Conservation (phyloP, 2,797 vertebrate genomes). For the Sebastes taczanowskii region DNA sequence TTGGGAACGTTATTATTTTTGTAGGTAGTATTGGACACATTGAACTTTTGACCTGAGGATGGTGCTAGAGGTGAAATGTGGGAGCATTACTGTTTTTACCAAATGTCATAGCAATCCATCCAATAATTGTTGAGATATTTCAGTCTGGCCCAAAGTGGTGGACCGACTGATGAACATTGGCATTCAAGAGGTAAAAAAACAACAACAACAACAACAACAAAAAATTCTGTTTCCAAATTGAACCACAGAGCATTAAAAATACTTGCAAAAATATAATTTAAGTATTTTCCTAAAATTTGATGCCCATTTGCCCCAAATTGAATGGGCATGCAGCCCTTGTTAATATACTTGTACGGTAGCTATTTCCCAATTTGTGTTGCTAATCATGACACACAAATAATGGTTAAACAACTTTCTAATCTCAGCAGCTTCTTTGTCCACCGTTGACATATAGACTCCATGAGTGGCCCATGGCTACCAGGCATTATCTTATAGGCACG, state of each 20-base stretch:
- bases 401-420: background rate
- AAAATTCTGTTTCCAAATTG: background rate
- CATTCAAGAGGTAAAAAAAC: background rate
- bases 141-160: too few relatives aligned
- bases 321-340: background rate
- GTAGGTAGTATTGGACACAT: background rate
- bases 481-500: background rate
- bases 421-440: background rate
- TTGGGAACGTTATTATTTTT: background rate
- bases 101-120: too few relatives aligned
- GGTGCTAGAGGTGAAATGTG: background rate
- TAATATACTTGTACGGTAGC: background rate
- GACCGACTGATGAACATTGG: too few relatives aligned
- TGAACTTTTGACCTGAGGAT: background rate
- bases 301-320: too few relatives aligned
- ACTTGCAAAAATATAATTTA: background rate
- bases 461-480: background rate
- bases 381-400: background rate
- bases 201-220: too few relatives aligned
- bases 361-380: background rate
- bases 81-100: background rate
- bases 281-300: background rate
- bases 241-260: background rate
- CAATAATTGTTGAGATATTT: too few relatives aligned
- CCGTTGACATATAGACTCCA: background rate